Conservation (phyloP, 1,140 invertebrate genomes). For the Cherax quadricarinatus region DNA sequence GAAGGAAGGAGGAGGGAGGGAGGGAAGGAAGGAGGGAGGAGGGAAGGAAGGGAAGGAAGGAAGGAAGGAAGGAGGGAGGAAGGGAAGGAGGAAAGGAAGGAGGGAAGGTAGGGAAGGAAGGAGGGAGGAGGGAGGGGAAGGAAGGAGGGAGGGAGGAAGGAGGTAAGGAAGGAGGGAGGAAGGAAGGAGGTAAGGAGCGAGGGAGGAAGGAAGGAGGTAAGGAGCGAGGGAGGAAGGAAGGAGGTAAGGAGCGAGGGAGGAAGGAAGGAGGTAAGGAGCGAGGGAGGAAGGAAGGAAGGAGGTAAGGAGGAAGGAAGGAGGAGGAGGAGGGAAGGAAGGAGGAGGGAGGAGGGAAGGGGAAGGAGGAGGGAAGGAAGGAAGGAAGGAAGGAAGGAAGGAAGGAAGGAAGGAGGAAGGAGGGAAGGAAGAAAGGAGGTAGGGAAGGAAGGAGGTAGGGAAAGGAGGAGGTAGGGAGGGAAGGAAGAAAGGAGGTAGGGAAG, state of each 20-base stretch:
- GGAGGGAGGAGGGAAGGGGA: not conserved
- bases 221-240: too few relatives aligned
- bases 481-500: too few relatives aligned
- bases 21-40: not conserved
- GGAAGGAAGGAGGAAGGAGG: not conserved
- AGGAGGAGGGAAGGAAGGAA: not conserved
- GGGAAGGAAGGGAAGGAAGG: not conserved
- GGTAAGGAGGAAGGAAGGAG: too few relatives aligned
- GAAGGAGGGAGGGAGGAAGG: not conserved
- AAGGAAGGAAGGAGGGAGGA: not conserved
- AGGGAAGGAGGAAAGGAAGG: not conserved
- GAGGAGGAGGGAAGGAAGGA: not conserved
- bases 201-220: too few relatives aligned
- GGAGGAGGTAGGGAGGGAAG: too few relatives aligned
- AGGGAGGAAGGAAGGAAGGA: too few relatives aligned
- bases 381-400: not conserved
- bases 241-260: too few relatives aligned
- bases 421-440: not conserved
- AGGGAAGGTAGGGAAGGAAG: too few relatives aligned
- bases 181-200: not conserved
- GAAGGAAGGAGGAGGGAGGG: not conserved
- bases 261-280: too few relatives aligned
- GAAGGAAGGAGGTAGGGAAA: too few relatives aligned
- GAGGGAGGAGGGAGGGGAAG: not conserved
- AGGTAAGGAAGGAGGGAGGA: not conserved